phyloP scores from a whole-genome alignment of 2,888 invertebrate genomes.

The Drosophila bunnanda region DNA sequence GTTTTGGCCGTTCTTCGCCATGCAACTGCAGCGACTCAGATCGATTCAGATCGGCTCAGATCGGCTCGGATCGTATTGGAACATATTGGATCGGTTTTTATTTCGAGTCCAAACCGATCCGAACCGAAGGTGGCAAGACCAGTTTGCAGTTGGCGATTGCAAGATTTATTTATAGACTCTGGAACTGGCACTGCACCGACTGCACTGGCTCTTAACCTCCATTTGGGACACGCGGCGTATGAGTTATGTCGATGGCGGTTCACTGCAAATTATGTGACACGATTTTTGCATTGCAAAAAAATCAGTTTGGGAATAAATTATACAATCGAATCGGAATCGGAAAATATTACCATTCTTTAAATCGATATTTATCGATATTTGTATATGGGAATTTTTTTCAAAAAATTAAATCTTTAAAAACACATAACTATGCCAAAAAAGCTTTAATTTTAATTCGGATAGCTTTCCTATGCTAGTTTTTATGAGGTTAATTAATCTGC shows the following conservation, averaged over 20 bases:
- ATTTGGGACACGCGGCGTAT: conserved; percentile 73
- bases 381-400: too few species aligned
- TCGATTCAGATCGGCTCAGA: neutral
- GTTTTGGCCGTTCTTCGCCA: conserved; percentile 38
- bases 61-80: neutral
- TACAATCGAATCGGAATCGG: too few species aligned
- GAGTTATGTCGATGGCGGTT: conserved; percentile 63
- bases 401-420: too few species aligned
- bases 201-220: conserved; percentile 73
- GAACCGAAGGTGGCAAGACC: conserved; percentile 30
- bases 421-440: too few species aligned
- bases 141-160: conserved; percentile 44
- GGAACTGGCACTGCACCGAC: conserved; percentile 42
- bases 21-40: conserved; percentile 38
- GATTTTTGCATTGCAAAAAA: conserved; percentile 10
- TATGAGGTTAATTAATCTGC: too few species aligned
- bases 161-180: conserved; percentile 74
- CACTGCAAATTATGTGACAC: conserved; percentile 42
- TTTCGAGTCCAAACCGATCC: conserved; percentile 3
- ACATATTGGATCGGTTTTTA: conserved; percentile 5
- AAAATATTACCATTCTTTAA: too few species aligned
- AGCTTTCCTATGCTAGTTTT: too few species aligned
- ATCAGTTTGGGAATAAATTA: too few species aligned
- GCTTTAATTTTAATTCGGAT: too few species aligned
- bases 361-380: too few species aligned